Base-by-base conservation (phyloP, 30 jellyfish, hydroid and myxozoan genomes). In the Aurelia aurita region DNA sequence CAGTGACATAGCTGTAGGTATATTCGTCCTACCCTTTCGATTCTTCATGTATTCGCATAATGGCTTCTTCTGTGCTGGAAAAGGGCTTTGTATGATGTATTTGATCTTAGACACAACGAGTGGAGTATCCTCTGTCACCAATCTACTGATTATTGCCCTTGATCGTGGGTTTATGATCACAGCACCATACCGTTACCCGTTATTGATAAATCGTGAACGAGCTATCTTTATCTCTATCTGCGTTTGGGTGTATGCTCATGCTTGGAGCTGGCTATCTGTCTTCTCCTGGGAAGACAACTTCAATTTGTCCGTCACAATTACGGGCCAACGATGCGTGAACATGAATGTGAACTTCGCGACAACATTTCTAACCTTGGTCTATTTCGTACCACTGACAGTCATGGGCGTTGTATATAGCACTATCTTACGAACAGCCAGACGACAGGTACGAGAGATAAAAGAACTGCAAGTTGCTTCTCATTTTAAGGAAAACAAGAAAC, bases 221-320 rank as follows among this genome's bases (percentile, higher is more conserved):
- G 97, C 95, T n/a, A 74, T 84, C 32, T 9, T 39, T 54, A 49
- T 79, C n/a, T 70, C 88, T 4, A 66, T 69, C 4, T 29, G 60
- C 39, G 93, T 82, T 23, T 94, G 99, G 99, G 71, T 74, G 45
- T 94, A 88, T 54, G 91, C 99, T 12, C 85, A 67, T 25, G 16
- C 76, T 58, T 88, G 97, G 99, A 85, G 99, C 58, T 73, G 87
- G 85, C 49, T 89, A 1, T 88, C 97, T 5, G 79, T 69, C 27
- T 47, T 68, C 55, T 53, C 77, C 22, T 94, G 99, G 99, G 29
- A 62, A 5, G 58, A 43, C 21, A 26, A 18, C 0, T 58, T 59
- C 13, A 32, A 62, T 19, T 2, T 63, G 60, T 55, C 77, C 29
- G 69, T 73, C 66, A 7, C 59, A 3, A 67, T 65, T 0, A 16